These are phyloP conservation scores for Phenacoccus solenopsis DNA, from an alignment of 1,140 invertebrate genomes.

Conservation along the genomic window DNA sequence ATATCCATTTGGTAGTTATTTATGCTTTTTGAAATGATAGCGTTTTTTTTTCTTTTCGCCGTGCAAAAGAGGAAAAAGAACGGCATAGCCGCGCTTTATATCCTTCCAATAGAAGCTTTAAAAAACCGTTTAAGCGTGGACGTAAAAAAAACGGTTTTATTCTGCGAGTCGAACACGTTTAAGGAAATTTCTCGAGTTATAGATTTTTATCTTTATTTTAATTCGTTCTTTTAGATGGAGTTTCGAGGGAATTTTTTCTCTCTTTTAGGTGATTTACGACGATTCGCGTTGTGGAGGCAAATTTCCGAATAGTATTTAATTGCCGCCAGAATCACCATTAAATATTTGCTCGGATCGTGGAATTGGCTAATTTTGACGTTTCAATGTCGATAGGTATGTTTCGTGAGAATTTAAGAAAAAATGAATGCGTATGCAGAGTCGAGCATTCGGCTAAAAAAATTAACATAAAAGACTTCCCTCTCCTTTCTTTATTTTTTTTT, in stretches of 20 bases:
- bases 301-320: too few relatives aligned
- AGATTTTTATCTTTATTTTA: conserved; percentile 4
- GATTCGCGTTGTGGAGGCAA: too few relatives aligned
- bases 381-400: too few relatives aligned
- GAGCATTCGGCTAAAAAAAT: too few relatives aligned
- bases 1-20: background rate
- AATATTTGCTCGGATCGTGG: too few relatives aligned
- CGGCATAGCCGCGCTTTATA: background rate
- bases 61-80: background rate
- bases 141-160: background rate
- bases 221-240: background rate
- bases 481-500: too few relatives aligned
- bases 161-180: background rate
- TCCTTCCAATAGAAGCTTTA: background rate
- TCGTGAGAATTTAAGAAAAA: too few relatives aligned
- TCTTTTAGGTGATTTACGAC: background rate
- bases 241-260: background rate
- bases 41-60: background rate
- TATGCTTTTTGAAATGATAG: background rate
- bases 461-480: too few relatives aligned
- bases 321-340: too few relatives aligned
- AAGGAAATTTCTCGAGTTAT: background rate
- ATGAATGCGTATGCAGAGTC: too few relatives aligned
- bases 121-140: background rate
- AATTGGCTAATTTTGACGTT: too few relatives aligned